Evolutionary conservation across 2,797 vertebrate species (phyloP).

Genomic region (Pseudochirops corinnae): DNA sequence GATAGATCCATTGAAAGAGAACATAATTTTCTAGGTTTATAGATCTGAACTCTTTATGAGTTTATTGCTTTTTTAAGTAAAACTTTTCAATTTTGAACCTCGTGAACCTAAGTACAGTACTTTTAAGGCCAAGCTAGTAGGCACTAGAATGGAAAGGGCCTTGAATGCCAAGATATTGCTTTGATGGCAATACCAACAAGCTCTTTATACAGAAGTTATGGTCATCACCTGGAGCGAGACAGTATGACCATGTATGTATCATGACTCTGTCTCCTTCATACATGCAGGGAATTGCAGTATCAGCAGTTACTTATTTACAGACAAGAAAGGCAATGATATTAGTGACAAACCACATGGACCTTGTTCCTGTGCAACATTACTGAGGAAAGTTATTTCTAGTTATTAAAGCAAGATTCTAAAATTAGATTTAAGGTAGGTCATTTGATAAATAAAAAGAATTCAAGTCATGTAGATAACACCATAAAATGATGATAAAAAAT

Average conservation of each 20-base stretch:
- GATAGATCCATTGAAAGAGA: neutral
- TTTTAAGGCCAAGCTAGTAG: neutral
- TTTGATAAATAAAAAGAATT: constrained; percentile 65
- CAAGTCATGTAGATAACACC: constrained; percentile 42
- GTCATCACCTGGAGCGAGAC: constrained; percentile 1
- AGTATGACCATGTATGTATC: neutral
- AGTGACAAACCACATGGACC: constrained; percentile 28
- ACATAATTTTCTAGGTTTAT: neutral
- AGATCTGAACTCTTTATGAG: neutral
- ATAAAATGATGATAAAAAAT: constrained; percentile 64
- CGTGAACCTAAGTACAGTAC: neutral
- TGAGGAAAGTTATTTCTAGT: constrained; percentile 39
- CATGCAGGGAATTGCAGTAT: constrained; percentile 1
- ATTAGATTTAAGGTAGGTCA: constrained; percentile 51
- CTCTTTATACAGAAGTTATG: constrained; percentile 13
- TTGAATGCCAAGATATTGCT: neutral
- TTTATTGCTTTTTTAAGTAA: neutral
- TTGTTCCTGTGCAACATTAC: constrained; percentile 37
- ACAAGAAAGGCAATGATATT: constrained; percentile 45
- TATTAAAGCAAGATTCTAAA: constrained; percentile 61
- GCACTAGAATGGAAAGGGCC: neutral
- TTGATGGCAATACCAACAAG: constrained; percentile 3
- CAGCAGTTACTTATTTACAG: constrained; percentile 40
- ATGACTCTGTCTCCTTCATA: constrained; percentile 30
- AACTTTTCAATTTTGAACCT: neutral